Percentiles rank a stretch among this genome's conserved stretches.
phyloP scores from a whole-genome alignment of 2,888 invertebrate species.

The Trachelus stipa region DNA sequence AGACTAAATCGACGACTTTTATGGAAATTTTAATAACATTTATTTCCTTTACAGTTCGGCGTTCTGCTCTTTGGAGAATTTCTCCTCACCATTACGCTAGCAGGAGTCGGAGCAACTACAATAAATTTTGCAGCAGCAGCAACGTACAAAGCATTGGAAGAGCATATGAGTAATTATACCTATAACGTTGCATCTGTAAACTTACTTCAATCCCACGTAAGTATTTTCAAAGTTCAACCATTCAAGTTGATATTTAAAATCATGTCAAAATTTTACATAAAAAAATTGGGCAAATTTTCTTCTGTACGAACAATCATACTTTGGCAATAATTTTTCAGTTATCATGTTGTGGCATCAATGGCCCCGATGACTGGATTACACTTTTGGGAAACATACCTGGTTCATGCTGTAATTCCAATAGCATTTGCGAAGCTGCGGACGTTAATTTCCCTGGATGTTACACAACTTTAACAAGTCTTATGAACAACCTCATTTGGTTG shows the following conservation, averaged over 20 bases:
- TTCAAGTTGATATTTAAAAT: not conserved
- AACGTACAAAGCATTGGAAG: not conserved
- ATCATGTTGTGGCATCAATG: not conserved
- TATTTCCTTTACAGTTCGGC: conserved; percentile 1
- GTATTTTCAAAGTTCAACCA: not conserved
- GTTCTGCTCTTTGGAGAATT: conserved; percentile 17
- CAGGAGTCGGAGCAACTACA: not conserved
- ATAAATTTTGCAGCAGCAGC: conserved; percentile 2
- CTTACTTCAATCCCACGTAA: not conserved
- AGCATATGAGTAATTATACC: conserved; percentile 9
- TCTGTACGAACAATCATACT: too few species aligned
- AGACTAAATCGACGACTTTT: not conserved
- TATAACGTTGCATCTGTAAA: not conserved
- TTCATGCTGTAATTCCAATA: not conserved
- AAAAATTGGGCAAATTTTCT: too few species aligned
- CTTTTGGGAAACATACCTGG: not conserved
- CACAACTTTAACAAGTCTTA: not conserved
- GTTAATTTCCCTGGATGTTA: not conserved
- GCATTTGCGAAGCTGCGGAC: not conserved
- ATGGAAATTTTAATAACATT: not conserved
- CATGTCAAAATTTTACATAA: too few species aligned
- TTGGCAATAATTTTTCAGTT: not conserved
- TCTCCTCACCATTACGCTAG: conserved; percentile 9
- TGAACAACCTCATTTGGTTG: not conserved
- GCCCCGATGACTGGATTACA: not conserved